These are phyloP conservation scores for Nannoperca australis DNA, from an alignment of 2,797 vertebrate species.

Conservation along the genomic window DNA sequence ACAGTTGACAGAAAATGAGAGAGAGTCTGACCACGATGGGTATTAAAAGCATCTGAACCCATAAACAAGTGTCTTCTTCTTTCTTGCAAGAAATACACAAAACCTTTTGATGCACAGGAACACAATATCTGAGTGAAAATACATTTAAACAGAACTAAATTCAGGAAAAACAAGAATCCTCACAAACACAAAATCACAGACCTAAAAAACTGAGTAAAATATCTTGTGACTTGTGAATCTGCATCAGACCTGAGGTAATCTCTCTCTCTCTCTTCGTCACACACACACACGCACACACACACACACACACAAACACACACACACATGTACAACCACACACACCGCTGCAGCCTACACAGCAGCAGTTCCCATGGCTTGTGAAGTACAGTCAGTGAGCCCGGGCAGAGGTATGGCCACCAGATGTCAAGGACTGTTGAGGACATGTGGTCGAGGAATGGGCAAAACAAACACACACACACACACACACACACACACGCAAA, in stretches of 20 bases:
- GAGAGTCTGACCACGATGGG: neutral
- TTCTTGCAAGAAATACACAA: neutral
- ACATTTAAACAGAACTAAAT: neutral
- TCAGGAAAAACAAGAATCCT: neutral
- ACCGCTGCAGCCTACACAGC: constrained; percentile 45
- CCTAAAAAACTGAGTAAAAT: neutral
- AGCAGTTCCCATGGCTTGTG: constrained; percentile 67
- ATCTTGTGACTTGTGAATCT: constrained; percentile 29
- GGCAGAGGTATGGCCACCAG: constrained; percentile 63
- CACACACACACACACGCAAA: neutral
- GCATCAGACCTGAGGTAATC: constrained; percentile 49
- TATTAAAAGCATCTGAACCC: neutral
- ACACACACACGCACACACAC: no score
- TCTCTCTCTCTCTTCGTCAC: neutral
- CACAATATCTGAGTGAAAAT: neutral
- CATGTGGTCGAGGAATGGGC: constrained; percentile 62
- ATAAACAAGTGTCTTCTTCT: neutral
- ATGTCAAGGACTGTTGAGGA: constrained; percentile 66
- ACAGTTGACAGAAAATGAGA: neutral
- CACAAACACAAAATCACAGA: neutral
- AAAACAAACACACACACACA: constrained; percentile 30
- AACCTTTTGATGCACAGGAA: neutral
- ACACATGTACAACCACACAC: constrained; percentile 18
- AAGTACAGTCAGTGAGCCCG: constrained; percentile 40
- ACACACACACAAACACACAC: constrained; percentile 11